phyloP scores from a whole-genome alignment of 2,113 vertebrate genomes.

The Oncorhynchus masou region DNA sequence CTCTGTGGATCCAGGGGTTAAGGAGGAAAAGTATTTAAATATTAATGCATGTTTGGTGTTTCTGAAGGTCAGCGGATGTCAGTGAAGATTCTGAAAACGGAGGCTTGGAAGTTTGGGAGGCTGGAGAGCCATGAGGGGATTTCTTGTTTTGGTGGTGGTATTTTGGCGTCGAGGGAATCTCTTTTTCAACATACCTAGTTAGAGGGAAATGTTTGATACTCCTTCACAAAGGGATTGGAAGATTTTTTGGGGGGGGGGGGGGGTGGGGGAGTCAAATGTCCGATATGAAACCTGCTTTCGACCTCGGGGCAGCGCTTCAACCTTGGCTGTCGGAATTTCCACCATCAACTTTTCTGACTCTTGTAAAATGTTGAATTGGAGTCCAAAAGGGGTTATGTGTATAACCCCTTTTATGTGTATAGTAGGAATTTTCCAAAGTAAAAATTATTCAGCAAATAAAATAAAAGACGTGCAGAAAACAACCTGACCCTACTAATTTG shows the following conservation, averaged over 20 bases:
- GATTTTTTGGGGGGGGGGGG: neutral
- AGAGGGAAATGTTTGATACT: neutral
- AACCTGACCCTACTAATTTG: neutral
- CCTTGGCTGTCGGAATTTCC: neutral
- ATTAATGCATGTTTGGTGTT: conserved; percentile 22
- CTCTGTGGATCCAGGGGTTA: conserved; percentile 22
- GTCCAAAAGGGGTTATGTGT: too few relatives aligned
- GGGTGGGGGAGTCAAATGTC: neutral
- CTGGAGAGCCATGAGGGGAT: too few relatives aligned
- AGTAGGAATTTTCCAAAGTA: neutral
- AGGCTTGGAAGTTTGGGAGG: neutral
- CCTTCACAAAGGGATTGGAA: neutral
- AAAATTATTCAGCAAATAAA: neutral
- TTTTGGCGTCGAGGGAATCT: neutral
- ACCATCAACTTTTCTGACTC: neutral
- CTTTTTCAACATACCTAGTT: neutral
- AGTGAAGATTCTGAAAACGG: neutral
- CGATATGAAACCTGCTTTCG: neutral
- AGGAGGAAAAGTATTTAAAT: conserved; percentile 31
- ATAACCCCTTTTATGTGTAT: too few relatives aligned
- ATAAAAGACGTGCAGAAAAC: neutral
- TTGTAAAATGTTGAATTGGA: neutral
- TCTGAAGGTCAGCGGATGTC: conserved; percentile 1
- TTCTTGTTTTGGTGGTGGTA: neutral
- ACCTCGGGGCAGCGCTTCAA: neutral